Evolutionary conservation across 2,888 invertebrate genomes (phyloP).

Genomic region (Loripinus fragilis): DNA sequence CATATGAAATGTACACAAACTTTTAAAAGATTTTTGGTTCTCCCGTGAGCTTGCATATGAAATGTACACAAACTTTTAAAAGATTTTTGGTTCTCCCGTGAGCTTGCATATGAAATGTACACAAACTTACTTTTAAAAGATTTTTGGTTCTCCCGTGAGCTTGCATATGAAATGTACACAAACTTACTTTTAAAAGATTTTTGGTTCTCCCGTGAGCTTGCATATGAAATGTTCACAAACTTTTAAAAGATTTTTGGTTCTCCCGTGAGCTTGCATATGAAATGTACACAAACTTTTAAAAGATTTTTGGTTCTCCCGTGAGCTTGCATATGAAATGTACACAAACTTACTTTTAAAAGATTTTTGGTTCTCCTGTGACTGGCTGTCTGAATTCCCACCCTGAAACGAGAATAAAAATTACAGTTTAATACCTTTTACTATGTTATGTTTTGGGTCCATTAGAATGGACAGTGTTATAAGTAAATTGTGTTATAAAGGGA

Average conservation of each 20-base stretch:
- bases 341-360: conserved; percentile 54
- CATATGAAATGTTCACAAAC: too few relatives aligned
- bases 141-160: conserved; percentile 54
- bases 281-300: too few relatives aligned
- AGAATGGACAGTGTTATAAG: too few relatives aligned
- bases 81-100: conserved; percentile 54
- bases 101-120: too few relatives aligned
- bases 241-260: conserved; percentile 53
- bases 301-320: conserved; percentile 54
- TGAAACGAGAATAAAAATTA: conserved; percentile 40
- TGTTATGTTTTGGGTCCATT: too few relatives aligned
- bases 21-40: conserved; percentile 52
- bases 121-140: conserved; percentile 54
- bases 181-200: too few relatives aligned
- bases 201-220: conserved; percentile 51
- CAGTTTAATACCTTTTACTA: too few relatives aligned
- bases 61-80: too few relatives aligned
- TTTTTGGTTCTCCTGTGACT: conserved; percentile 53
- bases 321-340: too few relatives aligned
- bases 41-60: conserved; percentile 50
- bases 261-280: conserved; percentile 50
- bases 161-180: too few relatives aligned
- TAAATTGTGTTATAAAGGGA: too few relatives aligned
- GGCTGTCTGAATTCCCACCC: conserved; percentile 51
- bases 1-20: too few relatives aligned